These are phyloP conservation scores for Aethina tumida DNA, from an alignment of 1,140 invertebrate genomes.

Conservation along the genomic window DNA sequence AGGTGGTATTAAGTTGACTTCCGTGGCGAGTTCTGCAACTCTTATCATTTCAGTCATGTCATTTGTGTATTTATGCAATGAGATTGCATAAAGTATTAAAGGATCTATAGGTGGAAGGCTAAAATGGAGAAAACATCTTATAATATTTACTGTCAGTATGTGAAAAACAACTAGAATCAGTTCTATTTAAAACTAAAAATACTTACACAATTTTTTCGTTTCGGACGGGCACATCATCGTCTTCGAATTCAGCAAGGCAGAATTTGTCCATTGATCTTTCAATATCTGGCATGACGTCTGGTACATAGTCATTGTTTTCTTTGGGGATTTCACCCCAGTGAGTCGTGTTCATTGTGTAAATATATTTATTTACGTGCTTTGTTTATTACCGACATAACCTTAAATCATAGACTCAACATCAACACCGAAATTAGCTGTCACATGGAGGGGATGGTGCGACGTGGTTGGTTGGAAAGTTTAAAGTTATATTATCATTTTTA, in stretches of 20 bases:
- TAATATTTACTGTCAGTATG: not conserved
- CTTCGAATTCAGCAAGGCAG: slow-evolving; percentile 25
- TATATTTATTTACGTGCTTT: no score
- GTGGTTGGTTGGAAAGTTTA: no score
- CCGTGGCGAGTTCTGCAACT: slow-evolving; percentile 23
- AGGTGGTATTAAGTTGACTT: slow-evolving; percentile 22
- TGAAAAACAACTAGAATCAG: not conserved
- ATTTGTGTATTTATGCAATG: slow-evolving; percentile 30
- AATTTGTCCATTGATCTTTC: slow-evolving; percentile 29
- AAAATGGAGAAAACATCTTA: slow-evolving; percentile 8
- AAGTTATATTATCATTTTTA: no score
- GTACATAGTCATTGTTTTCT: slow-evolving; percentile 7
- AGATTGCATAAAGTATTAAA: slow-evolving; percentile 27
- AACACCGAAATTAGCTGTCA: no score
- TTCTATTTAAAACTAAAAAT: slow-evolving; percentile 1
- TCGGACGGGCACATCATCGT: slow-evolving; percentile 15
- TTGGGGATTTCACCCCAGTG: slow-evolving; percentile 27
- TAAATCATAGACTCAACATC: no score
- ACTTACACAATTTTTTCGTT: slow-evolving; percentile 18
- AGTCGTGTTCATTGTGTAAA: not conserved
- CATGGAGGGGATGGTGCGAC: no score
- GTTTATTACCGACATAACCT: no score
- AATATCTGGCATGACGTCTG: slow-evolving; percentile 28
- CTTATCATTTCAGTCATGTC: slow-evolving; percentile 28
- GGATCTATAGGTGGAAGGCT: slow-evolving; percentile 29